Percentiles rank a stretch among this genome's conserved stretches.
phyloP scores from a whole-genome alignment of 2,113 vertebrate genomes.

The Morphnarchus princeps region DNA sequence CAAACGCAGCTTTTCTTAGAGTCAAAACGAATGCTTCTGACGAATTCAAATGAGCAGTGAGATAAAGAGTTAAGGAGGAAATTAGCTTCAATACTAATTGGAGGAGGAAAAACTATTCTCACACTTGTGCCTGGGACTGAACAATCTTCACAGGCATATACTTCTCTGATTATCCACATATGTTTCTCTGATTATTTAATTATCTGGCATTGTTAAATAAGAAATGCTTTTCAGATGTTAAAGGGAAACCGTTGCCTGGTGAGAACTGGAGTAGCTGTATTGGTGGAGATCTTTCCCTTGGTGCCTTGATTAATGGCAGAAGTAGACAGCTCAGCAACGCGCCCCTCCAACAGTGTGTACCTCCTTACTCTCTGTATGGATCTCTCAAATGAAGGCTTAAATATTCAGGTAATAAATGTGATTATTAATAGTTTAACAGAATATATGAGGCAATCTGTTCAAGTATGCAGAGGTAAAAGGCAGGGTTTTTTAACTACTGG shows the following conservation, averaged over 20 bases:
- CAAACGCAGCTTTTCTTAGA: not conserved
- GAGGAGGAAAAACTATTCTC: not conserved
- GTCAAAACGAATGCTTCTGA: not conserved
- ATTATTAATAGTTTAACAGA: not conserved
- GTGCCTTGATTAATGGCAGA: not conserved
- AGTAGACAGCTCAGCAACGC: not conserved
- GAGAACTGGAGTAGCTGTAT: not conserved
- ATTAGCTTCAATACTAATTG: not conserved
- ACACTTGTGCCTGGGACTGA: not conserved
- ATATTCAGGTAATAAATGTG: not conserved
- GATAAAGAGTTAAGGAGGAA: constrained; percentile 38
- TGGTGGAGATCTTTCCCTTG: not conserved
- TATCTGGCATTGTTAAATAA: constrained; percentile 23
- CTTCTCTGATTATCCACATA: not conserved
- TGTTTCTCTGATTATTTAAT: constrained; percentile 40
- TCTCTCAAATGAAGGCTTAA: not conserved
- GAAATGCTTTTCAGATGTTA: not conserved
- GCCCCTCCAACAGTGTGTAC: not conserved
- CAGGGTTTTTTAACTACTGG: not conserved
- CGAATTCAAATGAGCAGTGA: not conserved
- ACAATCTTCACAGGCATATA: not conserved
- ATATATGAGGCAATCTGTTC: not conserved
- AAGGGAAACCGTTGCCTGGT: not conserved
- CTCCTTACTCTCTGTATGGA: not conserved
- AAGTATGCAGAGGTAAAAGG: not conserved